Conservation (phyloP, 1,140 invertebrate genomes). For the Calephelis nemesis region DNA sequence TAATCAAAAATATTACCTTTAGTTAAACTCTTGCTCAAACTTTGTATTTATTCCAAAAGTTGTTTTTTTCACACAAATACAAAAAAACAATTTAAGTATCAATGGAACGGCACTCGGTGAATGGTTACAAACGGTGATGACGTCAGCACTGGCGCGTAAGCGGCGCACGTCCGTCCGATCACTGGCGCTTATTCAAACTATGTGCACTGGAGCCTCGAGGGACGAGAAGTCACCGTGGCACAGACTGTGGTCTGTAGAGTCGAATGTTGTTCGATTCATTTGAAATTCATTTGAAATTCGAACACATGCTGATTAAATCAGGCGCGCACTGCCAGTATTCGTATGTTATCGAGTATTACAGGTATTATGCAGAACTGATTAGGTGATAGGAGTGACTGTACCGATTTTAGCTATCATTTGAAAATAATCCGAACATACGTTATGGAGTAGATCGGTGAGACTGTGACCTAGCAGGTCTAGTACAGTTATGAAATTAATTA, state of each 20-base stretch:
- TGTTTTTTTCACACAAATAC: not conserved
- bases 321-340: too few species aligned
- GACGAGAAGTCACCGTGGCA: not conserved
- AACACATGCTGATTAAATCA: not conserved
- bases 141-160: conserved; percentile 26
- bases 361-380: too few species aligned
- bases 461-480: too few species aligned
- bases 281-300: conserved; percentile 11
- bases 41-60: conserved; percentile 7
- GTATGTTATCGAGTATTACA: too few species aligned
- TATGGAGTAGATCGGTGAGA: too few species aligned
- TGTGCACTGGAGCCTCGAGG: conserved; percentile 18
- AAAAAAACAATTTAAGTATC: conserved; percentile 11
- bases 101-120: conserved; percentile 12
- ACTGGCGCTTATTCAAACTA: conserved; percentile 24
- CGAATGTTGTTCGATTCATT: not conserved
- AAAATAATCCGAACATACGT: too few species aligned
- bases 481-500: too few species aligned
- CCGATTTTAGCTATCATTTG: too few species aligned
- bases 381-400: too few species aligned
- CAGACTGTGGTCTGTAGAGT: conserved; percentile 6
- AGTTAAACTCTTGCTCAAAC: not conserved
- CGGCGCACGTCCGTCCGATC: conserved; percentile 31
- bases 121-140: conserved; percentile 22
- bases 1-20: not conserved